These are phyloP conservation scores for Novumbra hubbsi DNA, from an alignment of 2,797 vertebrate genomes.

Conservation along the genomic window DNA sequence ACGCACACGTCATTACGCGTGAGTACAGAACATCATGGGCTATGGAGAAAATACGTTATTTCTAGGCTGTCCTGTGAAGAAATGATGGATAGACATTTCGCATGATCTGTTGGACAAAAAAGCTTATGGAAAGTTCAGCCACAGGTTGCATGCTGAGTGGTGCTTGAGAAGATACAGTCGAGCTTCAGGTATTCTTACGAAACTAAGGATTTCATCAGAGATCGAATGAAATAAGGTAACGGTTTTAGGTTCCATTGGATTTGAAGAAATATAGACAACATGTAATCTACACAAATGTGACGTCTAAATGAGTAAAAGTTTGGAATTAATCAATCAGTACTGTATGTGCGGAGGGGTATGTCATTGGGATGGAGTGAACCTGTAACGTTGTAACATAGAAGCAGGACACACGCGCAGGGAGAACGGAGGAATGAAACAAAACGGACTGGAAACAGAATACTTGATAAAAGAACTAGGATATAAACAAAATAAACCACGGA, in stretches of 20 bases:
- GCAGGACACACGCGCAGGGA: no score
- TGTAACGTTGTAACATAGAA: no score
- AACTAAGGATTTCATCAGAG: slow-evolving; percentile 48
- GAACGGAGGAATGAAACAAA: no score
- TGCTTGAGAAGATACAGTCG: slow-evolving; percentile 56
- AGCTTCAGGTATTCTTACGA: slow-evolving; percentile 52
- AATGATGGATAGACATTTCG: slow-evolving; percentile 30
- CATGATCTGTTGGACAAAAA: slow-evolving; percentile 21
- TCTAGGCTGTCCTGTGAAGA: background rate
- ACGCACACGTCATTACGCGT: slow-evolving; percentile 41
- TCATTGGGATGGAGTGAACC: background rate
- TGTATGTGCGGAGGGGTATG: background rate
- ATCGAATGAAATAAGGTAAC: slow-evolving; percentile 71
- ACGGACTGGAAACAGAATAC: no score
- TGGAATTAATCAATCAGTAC: background rate
- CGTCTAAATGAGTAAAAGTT: background rate
- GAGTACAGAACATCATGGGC: slow-evolving; percentile 41
- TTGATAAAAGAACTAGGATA: no score
- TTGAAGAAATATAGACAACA: background rate
- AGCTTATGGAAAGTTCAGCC: slow-evolving; percentile 23
- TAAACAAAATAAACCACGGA: no score
- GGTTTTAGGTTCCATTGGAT: background rate
- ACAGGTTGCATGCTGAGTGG: slow-evolving; percentile 38
- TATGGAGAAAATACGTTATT: slow-evolving; percentile 53
- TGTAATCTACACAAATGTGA: background rate